These are phyloP conservation scores for Bombylius discolor DNA, from an alignment of 2,888 invertebrate species.

Conservation along the genomic window DNA sequence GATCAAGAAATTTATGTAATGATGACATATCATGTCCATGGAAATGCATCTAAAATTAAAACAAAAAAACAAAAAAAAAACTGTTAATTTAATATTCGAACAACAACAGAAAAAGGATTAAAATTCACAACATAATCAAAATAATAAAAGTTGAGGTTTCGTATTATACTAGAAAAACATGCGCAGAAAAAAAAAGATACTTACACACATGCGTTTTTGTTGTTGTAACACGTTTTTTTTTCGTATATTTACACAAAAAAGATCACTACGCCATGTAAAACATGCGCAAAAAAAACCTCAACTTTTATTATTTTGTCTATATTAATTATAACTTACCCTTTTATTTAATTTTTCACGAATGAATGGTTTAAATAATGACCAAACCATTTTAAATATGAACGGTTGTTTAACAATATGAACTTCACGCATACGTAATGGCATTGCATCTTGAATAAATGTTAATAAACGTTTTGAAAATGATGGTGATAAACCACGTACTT, in stretches of 20 bases:
- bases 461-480: slow-evolving; percentile 63
- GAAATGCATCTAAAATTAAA: slow-evolving; percentile 55
- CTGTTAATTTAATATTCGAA: background rate
- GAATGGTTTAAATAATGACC: slow-evolving; percentile 74
- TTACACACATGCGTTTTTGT: too few relatives aligned
- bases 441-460: slow-evolving; percentile 74
- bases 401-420: slow-evolving; percentile 79
- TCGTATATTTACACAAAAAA: too few relatives aligned
- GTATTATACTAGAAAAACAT: too few relatives aligned
- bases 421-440: slow-evolving; percentile 72
- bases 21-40: slow-evolving; percentile 69
- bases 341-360: slow-evolving; percentile 63
- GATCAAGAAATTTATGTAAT: slow-evolving; percentile 57
- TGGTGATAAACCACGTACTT: slow-evolving; percentile 54
- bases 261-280: too few relatives aligned
- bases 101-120: background rate
- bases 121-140: too few relatives aligned
- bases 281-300: too few relatives aligned
- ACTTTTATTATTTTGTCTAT: background rate
- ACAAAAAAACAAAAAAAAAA: slow-evolving; percentile 5
- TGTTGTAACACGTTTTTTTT: too few relatives aligned
- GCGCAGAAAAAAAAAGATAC: too few relatives aligned
- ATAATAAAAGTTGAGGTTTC: too few relatives aligned
- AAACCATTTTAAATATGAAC: slow-evolving; percentile 70
- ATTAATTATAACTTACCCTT: slow-evolving; percentile 47